These are phyloP conservation scores for Phacellophora camtschatica DNA, from an alignment of 30 jellyfish, hydroid and myxozoan genomes.

Conservation along the genomic window DNA sequence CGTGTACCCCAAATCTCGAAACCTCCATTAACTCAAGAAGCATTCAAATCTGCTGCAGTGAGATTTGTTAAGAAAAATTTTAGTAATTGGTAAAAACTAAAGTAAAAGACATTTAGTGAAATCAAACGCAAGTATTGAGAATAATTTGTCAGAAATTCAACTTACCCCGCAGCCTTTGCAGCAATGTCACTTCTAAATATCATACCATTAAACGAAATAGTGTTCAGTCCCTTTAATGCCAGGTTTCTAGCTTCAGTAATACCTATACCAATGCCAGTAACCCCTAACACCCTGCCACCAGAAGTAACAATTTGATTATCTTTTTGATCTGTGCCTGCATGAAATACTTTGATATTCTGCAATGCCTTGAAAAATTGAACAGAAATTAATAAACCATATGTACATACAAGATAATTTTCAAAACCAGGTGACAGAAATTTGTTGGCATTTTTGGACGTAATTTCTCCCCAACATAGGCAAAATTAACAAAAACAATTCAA, in stretches of 20 bases:
- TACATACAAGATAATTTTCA: background rate
- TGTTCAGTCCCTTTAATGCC: conserved; percentile 60
- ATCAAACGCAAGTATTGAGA: too few relatives aligned
- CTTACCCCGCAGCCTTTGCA: conserved; percentile 53
- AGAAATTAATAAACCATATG: background rate
- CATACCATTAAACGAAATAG: conserved; percentile 73
- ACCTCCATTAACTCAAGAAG: too few relatives aligned
- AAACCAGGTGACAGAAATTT: background rate
- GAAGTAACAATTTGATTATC: conserved; percentile 58
- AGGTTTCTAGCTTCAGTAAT: conserved; percentile 57
- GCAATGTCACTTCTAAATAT: conserved; percentile 82
- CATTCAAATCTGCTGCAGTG: too few relatives aligned
- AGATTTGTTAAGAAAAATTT: too few relatives aligned
- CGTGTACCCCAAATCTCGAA: too few relatives aligned
- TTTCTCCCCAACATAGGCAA: too few relatives aligned
- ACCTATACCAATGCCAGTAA: conserved; percentile 67
- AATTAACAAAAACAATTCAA: too few relatives aligned
- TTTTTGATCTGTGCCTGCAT: conserved; percentile 76
- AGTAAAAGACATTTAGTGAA: too few relatives aligned
- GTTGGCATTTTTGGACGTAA: too few relatives aligned
- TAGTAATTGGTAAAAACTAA: too few relatives aligned
- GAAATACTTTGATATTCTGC: conserved; percentile 56
- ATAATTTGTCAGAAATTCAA: too few relatives aligned
- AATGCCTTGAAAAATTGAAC: conserved; percentile 9
- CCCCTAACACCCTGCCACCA: conserved; percentile 94